These are phyloP conservation scores for Leucoraja erinaceus DNA, from an alignment of 2,113 vertebrate genomes.

Conservation along the genomic window DNA sequence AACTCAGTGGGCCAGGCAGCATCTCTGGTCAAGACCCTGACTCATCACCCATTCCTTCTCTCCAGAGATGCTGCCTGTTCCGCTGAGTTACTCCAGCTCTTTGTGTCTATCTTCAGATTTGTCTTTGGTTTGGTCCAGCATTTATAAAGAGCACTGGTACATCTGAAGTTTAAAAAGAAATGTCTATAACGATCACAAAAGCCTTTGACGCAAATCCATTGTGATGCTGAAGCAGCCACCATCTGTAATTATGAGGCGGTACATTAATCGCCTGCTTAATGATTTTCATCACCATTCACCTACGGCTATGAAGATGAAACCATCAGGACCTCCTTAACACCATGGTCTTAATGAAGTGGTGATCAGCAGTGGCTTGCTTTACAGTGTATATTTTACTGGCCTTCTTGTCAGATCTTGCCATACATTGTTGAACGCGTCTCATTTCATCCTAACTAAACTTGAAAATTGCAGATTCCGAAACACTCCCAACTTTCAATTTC, in stretches of 20 bases:
- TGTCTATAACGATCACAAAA: not conserved
- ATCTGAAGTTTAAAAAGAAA: not conserved
- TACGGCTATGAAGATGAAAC: not conserved
- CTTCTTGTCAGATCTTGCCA: not conserved
- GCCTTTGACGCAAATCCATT: slow-evolving; percentile 7
- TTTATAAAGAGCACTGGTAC: not conserved
- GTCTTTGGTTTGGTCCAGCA: too few species aligned
- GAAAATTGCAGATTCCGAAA: not conserved
- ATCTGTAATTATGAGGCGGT: not conserved
- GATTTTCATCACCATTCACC: slow-evolving; percentile 6
- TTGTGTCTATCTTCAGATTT: too few species aligned
- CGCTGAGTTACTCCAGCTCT: too few species aligned
- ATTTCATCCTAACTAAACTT: not conserved
- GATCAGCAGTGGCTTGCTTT: not conserved
- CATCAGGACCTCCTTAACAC: not conserved
- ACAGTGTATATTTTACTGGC: not conserved
- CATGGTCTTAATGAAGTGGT: not conserved
- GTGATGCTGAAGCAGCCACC: not conserved
- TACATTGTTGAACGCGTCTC: too few species aligned
- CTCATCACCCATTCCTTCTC: too few species aligned
- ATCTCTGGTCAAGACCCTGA: too few species aligned
- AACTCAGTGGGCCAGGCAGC: too few species aligned
- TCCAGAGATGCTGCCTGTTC: too few species aligned
- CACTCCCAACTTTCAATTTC: not conserved
- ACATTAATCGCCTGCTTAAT: slow-evolving; percentile 16